Base-by-base conservation (phyloP, 2,888 invertebrate genomes). In the Pristionchus arcanus region DNA sequence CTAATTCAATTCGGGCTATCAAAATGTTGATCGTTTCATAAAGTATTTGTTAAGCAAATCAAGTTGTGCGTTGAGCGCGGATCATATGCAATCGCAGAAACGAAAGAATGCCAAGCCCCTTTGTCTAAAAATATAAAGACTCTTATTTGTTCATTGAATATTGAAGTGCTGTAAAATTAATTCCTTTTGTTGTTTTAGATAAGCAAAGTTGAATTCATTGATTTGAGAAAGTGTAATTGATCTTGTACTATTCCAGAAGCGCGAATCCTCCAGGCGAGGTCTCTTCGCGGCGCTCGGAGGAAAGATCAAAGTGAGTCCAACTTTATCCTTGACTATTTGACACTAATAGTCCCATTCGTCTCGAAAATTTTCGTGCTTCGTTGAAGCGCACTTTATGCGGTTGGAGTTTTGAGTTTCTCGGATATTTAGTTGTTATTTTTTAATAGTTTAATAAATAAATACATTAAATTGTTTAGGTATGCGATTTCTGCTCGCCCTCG, bases 401-500 rank as follows among this genome's bases (percentile, higher is more conserved):
- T n/a, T n/a, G n/a, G n/a, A 49, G 42, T 68, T 68, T 68, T 13
- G 25, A 28, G 68, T 28, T 49, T 49, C 42, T n/a, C n/a, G n/a
- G n/a, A n/a, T n/a, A n/a, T n/a, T n/a, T n/a, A n/a, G n/a, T n/a
- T n/a, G n/a, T n/a, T n/a, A n/a, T n/a, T n/a, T n/a, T n/a, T n/a
- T n/a, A n/a, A n/a, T n/a, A n/a, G n/a, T n/a, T n/a, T n/a, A n/a
- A n/a, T n/a, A n/a, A n/a, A n/a, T n/a, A n/a, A n/a, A n/a, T n/a
- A n/a, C n/a, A n/a, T n/a, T n/a, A 9, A 49, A 34, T 34, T 81
- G 16, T 28, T 53, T 49, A 81, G 83, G 89, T 89, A 28, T 31
- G 42, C 28, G 89, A 89, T 37, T 31, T 59, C 21, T 89, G 89
- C 49, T 59, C 84, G 19, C 91, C 91, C 7, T 68, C 55, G 4